A percentile compares a stretch with the other conserved stretches of the same genome.
Conservation (phyloP, 2,888 invertebrate species). For the Spodoptera picta region DNA sequence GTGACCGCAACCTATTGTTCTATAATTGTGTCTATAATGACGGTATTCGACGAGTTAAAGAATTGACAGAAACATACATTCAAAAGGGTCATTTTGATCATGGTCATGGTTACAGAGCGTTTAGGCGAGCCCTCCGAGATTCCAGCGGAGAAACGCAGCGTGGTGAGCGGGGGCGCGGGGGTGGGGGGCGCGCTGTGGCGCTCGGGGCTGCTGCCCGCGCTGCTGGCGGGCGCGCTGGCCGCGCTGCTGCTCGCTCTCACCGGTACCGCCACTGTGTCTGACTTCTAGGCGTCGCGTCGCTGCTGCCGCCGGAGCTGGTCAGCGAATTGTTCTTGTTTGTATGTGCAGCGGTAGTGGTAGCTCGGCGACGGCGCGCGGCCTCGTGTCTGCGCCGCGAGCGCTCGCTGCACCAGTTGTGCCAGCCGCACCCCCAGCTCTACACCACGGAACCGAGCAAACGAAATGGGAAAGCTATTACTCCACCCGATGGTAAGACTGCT, state of each 20-base stretch:
- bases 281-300: not conserved
- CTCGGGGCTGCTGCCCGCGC: slow-evolving; percentile 60
- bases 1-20: no score
- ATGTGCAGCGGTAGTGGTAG: slow-evolving; percentile 26
- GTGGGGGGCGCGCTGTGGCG: slow-evolving; percentile 55
- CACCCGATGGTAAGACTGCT: slow-evolving; percentile 60
- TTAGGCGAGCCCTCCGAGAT: slow-evolving; percentile 73
- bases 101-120: slow-evolving; percentile 58
- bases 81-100: no score
- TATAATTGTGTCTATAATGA: no score
- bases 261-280: slow-evolving; percentile 34
- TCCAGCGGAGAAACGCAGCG: slow-evolving; percentile 52
- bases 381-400: slow-evolving; percentile 47
- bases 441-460: slow-evolving; percentile 70
- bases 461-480: slow-evolving; percentile 68
- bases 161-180: slow-evolving; percentile 39
- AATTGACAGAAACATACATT: no score
- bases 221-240: slow-evolving; percentile 64
- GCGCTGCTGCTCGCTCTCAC: slow-evolving; percentile 61
- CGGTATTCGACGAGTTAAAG: no score
- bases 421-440: slow-evolving; percentile 67
- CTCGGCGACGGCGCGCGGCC: slow-evolving; percentile 35
- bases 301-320: no score
- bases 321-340: not conserved
- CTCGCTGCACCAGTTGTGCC: slow-evolving; percentile 41